Evolutionary conservation across 2,797 vertebrate species (phyloP).

Genomic region (Coendou prehensilis): DNA sequence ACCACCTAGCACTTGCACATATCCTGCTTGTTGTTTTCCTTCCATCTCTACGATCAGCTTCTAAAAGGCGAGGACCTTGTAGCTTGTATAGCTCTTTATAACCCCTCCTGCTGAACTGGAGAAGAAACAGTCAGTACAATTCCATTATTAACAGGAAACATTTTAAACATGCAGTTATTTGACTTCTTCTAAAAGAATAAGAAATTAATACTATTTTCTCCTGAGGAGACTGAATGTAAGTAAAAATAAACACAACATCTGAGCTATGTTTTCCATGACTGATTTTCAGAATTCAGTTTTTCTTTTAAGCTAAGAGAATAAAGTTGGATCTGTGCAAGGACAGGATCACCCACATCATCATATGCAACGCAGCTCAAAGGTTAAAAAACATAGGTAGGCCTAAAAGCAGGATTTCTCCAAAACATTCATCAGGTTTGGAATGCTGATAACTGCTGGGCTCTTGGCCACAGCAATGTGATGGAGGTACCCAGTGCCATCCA

Average conservation of each 20-base stretch:
- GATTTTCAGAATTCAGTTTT: neutral
- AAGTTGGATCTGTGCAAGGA: neutral
- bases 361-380: neutral
- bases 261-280: neutral
- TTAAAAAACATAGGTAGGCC: neutral
- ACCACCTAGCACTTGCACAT: neutral
- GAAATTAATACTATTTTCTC: neutral
- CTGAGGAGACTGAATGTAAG: neutral
- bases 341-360: neutral
- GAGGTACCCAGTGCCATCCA: rapidly evolving
- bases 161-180: neutral
- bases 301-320: neutral
- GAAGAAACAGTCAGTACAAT: neutral
- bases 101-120: neutral
- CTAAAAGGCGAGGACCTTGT: neutral
- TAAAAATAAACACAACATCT: neutral
- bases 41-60: neutral
- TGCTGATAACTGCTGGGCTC: rapidly evolving
- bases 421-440: neutral
- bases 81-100: neutral
- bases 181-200: neutral
- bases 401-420: neutral
- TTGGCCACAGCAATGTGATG: rapidly evolving
- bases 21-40: neutral
- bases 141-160: neutral